Evolutionary conservation across 2,113 vertebrate species (phyloP).

Genomic region (Athene cunicularia): DNA sequence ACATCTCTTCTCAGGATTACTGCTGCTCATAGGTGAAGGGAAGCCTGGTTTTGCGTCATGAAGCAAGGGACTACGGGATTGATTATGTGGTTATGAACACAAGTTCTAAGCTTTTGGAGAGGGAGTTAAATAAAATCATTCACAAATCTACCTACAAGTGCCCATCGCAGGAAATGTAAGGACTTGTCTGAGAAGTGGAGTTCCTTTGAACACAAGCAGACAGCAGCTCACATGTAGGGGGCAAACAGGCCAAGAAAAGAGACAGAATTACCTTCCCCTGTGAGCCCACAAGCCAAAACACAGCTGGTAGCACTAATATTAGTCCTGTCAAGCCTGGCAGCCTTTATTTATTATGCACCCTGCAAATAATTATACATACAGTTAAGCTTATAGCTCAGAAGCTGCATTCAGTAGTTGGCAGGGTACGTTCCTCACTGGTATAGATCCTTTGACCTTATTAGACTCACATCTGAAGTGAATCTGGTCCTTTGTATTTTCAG

Average conservation of each 20-base stretch:
- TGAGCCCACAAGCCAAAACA: conserved; percentile 31
- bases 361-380: not conserved
- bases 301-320: conserved; percentile 1
- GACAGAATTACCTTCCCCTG: not conserved
- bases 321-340: not conserved
- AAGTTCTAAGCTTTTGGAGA: not conserved
- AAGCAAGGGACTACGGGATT: not conserved
- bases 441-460: not conserved
- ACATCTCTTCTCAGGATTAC: not conserved
- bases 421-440: not conserved
- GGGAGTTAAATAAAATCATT: not conserved
- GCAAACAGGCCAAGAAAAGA: not conserved
- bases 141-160: not conserved
- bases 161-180: not conserved
- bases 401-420: not conserved
- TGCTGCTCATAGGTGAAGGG: not conserved
- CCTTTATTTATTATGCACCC: not conserved
- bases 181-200: conserved; percentile 10
- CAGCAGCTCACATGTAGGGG: not conserved
- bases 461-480: not conserved
- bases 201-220: not conserved
- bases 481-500: not conserved
- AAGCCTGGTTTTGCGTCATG: not conserved
- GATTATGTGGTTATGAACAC: not conserved
- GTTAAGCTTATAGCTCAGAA: not conserved